Evolutionary conservation across 2,888 invertebrate genomes (phyloP).

Genomic region (Hymenopus coronatus): DNA sequence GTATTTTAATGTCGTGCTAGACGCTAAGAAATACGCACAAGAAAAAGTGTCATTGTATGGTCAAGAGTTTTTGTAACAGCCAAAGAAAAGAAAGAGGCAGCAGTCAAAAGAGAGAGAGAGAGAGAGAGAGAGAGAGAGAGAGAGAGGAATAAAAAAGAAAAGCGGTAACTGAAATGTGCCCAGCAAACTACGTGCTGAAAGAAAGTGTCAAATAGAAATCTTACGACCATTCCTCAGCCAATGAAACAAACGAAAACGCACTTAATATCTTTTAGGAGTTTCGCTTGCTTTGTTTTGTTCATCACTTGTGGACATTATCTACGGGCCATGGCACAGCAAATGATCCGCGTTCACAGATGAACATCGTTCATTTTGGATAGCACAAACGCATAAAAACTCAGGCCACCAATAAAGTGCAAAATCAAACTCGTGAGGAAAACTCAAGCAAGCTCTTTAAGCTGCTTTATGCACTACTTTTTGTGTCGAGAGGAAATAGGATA

Average conservation of each 20-base stretch:
- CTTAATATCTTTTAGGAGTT: not conserved
- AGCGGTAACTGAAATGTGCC: not conserved
- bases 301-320: not conserved
- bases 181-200: not conserved
- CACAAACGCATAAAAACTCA: not conserved
- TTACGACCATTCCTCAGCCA: not conserved
- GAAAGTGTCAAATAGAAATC: not conserved
- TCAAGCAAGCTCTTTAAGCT: too few relatives aligned
- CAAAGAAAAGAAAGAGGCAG: not conserved
- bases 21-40: too few relatives aligned
- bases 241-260: not conserved
- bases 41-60: not conserved
- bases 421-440: too few relatives aligned
- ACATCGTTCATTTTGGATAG: not conserved
- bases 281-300: not conserved
- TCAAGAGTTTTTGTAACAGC: not conserved
- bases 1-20: too few relatives aligned
- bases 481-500: too few relatives aligned
- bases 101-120: too few relatives aligned
- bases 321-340: not conserved
- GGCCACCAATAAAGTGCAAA: not conserved
- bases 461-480: too few relatives aligned
- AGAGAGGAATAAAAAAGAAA: not conserved
- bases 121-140: not conserved
- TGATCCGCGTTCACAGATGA: not conserved